Base-by-base conservation (phyloP, 2,113 vertebrate genomes). In the Pygoscelis adeliae region DNA sequence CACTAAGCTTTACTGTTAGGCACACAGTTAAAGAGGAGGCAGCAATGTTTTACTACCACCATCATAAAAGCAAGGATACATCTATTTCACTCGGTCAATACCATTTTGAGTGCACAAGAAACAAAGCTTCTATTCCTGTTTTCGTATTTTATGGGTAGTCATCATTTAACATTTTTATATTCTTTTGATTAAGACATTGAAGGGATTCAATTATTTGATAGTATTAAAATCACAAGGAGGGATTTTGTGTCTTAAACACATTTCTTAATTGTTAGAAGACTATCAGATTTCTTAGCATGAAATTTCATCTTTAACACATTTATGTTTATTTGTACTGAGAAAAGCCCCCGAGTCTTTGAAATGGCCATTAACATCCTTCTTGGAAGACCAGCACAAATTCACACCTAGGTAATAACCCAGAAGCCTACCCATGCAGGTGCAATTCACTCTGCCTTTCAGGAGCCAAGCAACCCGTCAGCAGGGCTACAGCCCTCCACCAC, bases 361-460 rank as follows among this genome's bases (percentile, higher is more conserved):
- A 85, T 34, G 40, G 44, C 74, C 86, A 95, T 95, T 80, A 93
- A 58, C 73, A 80, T 70, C 83, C 90, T 93, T 92, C 52, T 77
- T 69, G 81, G 77, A 87, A 61, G 65, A 73, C 18, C 70, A 50
- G 53, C 49, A 83, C 70, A 9, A 91, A 89, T 89, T 93, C 93
- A 87, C 84, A 93, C 74, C 50, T 44, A 52, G 78, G 90, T 65
- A 90, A 55, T 4, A 93, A 70, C 30, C 62, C 78, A 73, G 10
- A 34, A 77, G 36, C 38, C 36, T 59, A 15, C 7, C 0, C 25
- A 47, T 0, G 1, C 49, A 30, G 62, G 44, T 47, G 46, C 8
- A 59, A 79, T 56, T 36, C 70, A 40, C 49, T 71, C 76, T 73
- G 90, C 46, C 44, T 65, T 83, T 55, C 72, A 78, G 65, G 14